These are phyloP conservation scores for Zoanthus sansibaricus DNA, from an alignment of 92 coral and sea anemone species.

Conservation along the genomic window DNA sequence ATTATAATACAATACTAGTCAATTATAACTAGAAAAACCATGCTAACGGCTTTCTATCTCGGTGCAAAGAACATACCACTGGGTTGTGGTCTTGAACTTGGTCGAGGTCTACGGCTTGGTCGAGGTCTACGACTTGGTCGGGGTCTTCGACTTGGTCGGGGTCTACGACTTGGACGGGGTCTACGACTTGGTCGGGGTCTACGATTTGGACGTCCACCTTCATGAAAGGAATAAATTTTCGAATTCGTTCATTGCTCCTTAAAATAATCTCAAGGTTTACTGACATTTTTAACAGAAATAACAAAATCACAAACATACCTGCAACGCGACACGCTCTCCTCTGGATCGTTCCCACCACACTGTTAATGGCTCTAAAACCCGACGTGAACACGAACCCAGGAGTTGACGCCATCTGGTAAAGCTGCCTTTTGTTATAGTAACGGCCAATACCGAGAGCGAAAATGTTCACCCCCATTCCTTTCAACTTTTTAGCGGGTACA, in stretches of 20 bases:
- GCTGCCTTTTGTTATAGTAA: constrained; percentile 78
- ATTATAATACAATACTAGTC: too few species aligned
- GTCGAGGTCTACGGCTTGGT: not conserved
- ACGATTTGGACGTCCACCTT: not conserved
- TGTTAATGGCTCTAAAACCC: constrained; percentile 11
- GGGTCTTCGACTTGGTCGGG: too few species aligned
- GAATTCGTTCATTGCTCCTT: not conserved
- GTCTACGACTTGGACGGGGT: too few species aligned
- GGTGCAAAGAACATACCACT: not conserved
- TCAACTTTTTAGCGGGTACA: constrained; percentile 66
- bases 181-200: too few species aligned
- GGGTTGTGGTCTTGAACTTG: not conserved
- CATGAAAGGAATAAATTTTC: not conserved
- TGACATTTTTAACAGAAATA: too few species aligned
- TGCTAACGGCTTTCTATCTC: too few species aligned
- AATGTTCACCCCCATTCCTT: constrained; percentile 82
- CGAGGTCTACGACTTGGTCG: too few species aligned
- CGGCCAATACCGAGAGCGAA: constrained; percentile 89
- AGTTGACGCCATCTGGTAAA: constrained; percentile 79
- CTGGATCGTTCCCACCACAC: not conserved
- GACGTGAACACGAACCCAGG: constrained; percentile 74
- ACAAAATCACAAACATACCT: not conserved
- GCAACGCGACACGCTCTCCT: constrained; percentile 9
- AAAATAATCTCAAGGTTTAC: too few species aligned
- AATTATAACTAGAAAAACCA: too few species aligned